Evolutionary conservation across 64 coral and sea anemone genomes (phyloP), one percentile per base, ranked within the genome.

Genomic region (Montipora efflorescens): DNA sequence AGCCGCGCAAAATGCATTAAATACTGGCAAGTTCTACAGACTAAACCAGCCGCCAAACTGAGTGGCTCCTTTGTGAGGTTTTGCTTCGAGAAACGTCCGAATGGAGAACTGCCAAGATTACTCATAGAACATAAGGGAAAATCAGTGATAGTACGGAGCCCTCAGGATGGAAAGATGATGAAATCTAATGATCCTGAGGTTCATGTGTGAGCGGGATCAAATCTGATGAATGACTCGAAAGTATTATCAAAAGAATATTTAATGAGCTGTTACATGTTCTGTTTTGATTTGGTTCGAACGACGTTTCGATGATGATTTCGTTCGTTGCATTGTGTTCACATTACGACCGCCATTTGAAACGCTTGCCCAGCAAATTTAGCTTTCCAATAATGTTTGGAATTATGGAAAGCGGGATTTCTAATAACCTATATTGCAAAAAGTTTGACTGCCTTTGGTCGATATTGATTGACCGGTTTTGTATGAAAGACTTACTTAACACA

Each of bases 51-150:
- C 5, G 93, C 96, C 4, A 98, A 98, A 78, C 78, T 98, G 0
- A 98, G 96, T 77, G 96, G 96, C 5, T 98, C 96, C 47, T 98
- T 94, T 53, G 96, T 98, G 5, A 69, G 96, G 48, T 98, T 98
- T 79, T 92, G 77, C 70, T 98, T 98, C 79, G 96, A 98, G 50
- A 98, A 83, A 77, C 90, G 96, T 75, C 82, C 92, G 0, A 98
- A 98, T 75, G 96, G 96, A 13, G 96, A 98, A 78, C 93, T 98
- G 5, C 96, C 96, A 3, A 84, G 96, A 8, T 90, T 98, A 16
- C 89, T 98, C 8, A 98, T 98, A 67, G 96, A 98, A 79, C 96
- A 98, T 57, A 98, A 98, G 73, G 96, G 96, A 62, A 94, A 94
- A 81, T 98, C 96, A 8, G 77, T 98, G 13, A 91, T 98, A 46